A percentile compares a stretch with the other conserved stretches of the same genome.
Evolutionary conservation across 2,888 invertebrate genomes (phyloP).

Genomic region (Rhodophaea formosa): DNA sequence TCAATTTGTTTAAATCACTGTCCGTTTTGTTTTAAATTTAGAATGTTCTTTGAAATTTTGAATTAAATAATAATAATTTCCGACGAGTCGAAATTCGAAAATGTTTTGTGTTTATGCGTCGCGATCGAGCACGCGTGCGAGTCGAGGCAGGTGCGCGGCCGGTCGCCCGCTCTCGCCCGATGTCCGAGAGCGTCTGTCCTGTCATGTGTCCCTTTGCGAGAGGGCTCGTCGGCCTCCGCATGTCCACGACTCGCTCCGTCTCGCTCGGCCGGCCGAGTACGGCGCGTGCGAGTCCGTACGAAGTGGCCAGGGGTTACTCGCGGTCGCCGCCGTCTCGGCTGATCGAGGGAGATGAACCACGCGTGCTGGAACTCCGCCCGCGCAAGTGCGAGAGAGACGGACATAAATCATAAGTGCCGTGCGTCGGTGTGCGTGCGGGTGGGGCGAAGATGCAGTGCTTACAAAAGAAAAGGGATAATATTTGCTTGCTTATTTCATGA

Average conservation of each 20-base stretch:
- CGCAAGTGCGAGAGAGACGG: conserved; percentile 59
- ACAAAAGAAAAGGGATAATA: conserved; percentile 81
- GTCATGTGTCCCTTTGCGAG: conserved; percentile 80
- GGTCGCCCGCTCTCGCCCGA: conserved; percentile 81
- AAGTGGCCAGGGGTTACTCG: conserved; percentile 81
- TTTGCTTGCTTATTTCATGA: conserved; percentile 81
- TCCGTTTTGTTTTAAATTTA: conserved; percentile 32
- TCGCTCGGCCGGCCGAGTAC: conserved; percentile 75
- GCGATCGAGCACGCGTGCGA: conserved; percentile 71
- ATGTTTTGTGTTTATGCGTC: conserved; percentile 63
- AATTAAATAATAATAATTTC: conserved; percentile 19
- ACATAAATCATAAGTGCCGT: conserved; percentile 69
- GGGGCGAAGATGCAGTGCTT: conserved; percentile 78
- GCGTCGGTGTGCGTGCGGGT: conserved; percentile 81
- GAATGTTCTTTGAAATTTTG: conserved; percentile 28
- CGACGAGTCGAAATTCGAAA: conserved; percentile 32
- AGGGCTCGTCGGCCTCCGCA: conserved; percentile 75
- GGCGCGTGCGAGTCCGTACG: conserved; percentile 79
- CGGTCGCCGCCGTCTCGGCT: conserved; percentile 76
- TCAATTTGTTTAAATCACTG: conserved; percentile 50
- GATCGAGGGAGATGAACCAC: conserved; percentile 64
- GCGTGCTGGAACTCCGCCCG: conserved; percentile 42
- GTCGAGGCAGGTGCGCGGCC: conserved; percentile 74
- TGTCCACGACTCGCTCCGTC: conserved; percentile 74
- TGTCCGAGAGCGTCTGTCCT: conserved; percentile 82